Percentiles rank a stretch among this genome's conserved stretches.
Evolutionary conservation across 2,113 vertebrate species (phyloP).

Genomic region (Semnornis frantzii): DNA sequence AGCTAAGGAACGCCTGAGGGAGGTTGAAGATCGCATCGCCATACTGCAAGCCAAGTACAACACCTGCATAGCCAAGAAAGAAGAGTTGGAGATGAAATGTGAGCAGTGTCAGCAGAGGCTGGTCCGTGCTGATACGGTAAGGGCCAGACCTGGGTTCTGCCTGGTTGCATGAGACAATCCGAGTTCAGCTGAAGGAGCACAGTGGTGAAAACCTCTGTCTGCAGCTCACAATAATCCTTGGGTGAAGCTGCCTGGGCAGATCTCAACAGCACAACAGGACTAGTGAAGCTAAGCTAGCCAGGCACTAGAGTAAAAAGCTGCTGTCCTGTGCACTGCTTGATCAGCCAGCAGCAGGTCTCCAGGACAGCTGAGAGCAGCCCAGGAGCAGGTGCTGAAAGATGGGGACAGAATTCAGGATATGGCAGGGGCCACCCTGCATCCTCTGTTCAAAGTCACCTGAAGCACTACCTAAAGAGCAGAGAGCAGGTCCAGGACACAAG

Average conservation of each 20-base stretch:
- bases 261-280: not conserved
- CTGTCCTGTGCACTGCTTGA: not conserved
- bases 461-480: not conserved
- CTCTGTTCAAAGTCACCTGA: not conserved
- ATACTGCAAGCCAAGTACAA: constrained; percentile 84
- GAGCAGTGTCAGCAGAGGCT: constrained; percentile 85
- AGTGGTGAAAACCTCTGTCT: not conserved
- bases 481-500: not conserved
- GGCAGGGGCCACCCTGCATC: not conserved
- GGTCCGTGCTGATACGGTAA: constrained; percentile 82
- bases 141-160: not conserved
- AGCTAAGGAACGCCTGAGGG: constrained; percentile 78
- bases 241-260: not conserved
- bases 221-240: not conserved
- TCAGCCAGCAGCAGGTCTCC: not conserved
- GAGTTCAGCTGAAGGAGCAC: not conserved
- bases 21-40: constrained; percentile 82
- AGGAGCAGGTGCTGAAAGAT: not conserved
- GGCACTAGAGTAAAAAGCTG: not conserved
- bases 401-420: not conserved
- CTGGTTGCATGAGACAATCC: not conserved
- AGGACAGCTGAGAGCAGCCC: not conserved
- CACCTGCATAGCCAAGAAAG: constrained; percentile 84
- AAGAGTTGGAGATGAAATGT: constrained; percentile 87
- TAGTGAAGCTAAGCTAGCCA: not conserved